Evolutionary conservation across 2,797 vertebrate species (phyloP).

Genomic region (Rhinophrynus dorsalis): DNA sequence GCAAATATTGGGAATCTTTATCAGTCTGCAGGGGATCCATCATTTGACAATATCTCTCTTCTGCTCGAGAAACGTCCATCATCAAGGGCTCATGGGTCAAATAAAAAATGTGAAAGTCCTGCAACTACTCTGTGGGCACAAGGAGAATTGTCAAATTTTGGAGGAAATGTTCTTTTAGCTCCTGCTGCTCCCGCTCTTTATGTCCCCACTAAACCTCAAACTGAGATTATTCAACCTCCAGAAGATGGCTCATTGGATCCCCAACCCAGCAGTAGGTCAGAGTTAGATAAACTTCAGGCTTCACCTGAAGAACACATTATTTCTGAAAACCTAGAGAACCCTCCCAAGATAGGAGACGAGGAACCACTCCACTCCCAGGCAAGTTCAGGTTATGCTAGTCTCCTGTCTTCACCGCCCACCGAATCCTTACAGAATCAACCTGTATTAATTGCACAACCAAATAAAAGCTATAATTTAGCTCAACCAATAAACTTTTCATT

Average conservation of each 20-base stretch:
- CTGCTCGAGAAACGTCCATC: conserved; percentile 74
- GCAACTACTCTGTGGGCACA: conserved; percentile 96
- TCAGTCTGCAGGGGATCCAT: neutral
- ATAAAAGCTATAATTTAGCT: conserved; percentile 81
- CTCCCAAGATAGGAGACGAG: conserved; percentile 85
- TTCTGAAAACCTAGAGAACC: conserved; percentile 94
- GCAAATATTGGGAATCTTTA: conserved; percentile 48
- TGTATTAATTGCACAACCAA: conserved; percentile 86
- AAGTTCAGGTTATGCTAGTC: conserved; percentile 86
- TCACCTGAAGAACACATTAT: conserved; percentile 56
- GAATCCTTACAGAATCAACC: conserved; percentile 83
- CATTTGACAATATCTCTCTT: conserved; percentile 45
- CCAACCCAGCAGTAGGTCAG: conserved; percentile 55
- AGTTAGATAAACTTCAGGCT: conserved; percentile 54
- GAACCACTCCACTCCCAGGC: conserved; percentile 76
- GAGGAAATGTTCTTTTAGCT: conserved; percentile 85
- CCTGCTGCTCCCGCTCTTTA: conserved; percentile 88
- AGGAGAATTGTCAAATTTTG: conserved; percentile 82
- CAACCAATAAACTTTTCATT: conserved; percentile 67
- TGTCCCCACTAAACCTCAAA: conserved; percentile 73
- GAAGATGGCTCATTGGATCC: conserved; percentile 72
- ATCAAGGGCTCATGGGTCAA: conserved; percentile 73
- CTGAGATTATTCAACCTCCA: conserved; percentile 86
- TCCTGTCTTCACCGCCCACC: conserved; percentile 77
- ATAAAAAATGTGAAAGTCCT: conserved; percentile 89